Evolutionary conservation across 2,888 invertebrate genomes (phyloP), one percentile per base, ranked within the genome.

Genomic region (Synergus japonicus): DNA sequence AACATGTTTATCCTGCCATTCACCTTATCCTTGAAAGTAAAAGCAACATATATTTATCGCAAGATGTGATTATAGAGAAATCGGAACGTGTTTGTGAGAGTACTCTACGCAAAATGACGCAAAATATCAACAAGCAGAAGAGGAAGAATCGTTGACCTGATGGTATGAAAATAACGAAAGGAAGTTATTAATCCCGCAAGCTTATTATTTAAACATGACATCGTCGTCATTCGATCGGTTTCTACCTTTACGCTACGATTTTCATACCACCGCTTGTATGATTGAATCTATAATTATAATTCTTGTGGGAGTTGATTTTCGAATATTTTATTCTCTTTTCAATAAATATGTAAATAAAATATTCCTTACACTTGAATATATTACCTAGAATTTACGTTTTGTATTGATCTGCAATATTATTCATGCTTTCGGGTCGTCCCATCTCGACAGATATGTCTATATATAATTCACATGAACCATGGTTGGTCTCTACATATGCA

Each of bases 361-460:
- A 29, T 29, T 3, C 3, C 29, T 29, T 29, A 3, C 29, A 3
- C 2, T 29, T 29, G 29, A 29, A 29, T 29, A 29, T 29, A 29
- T 29, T 29, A 29, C 29, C 29, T 29, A 29, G 29, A 29, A 29
- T 29, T 29, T 29, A 29, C 29, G 29, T 29, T 29, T 29, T 29
- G 29, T 29, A 29, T 29, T 29, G 29, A 29, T 29, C 29, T 29
- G 29, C 29, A 29, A 29, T 29, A 29, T 29, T 29, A 29, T 29
- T 29, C 29, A 29, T 29, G 9, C 37, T 54, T 37, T 73, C 54
- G 41, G n/a, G 73, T 73, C 54, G 10, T 37, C 29, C n/a, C 54
- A 18, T 73, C 37, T 37, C 54, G n/a, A n/a, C 18, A 73, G 37
- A 73, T 15, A 73, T 73, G 49, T 37, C 49, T 73, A 10, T 60